Conservation (phyloP, 2,888 invertebrate species). For the Caenorhabditis sulstoni region DNA sequence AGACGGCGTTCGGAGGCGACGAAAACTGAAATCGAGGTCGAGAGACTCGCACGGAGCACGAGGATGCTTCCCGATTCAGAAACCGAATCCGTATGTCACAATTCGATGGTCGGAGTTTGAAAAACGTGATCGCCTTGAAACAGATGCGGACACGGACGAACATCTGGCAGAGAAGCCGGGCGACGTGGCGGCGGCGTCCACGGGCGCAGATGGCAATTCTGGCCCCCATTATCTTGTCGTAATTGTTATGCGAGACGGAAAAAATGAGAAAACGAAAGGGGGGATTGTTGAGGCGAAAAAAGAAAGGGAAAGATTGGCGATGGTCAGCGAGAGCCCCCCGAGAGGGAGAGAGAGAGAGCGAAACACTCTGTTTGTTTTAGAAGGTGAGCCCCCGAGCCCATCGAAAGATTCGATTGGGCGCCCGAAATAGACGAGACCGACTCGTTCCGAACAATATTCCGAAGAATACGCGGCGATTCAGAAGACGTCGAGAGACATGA, state of each 20-base stretch:
- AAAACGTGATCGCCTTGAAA: constrained; percentile 13
- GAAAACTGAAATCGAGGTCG: no score
- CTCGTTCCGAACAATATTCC: background rate
- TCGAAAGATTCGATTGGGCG: constrained; percentile 16
- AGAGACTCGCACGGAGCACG: no score
- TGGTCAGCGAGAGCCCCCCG: constrained; percentile 25
- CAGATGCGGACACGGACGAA: constrained; percentile 18
- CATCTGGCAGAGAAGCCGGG: constrained; percentile 12
- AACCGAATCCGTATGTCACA: no score
- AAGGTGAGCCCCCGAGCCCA: constrained; percentile 49
- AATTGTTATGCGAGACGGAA: constrained; percentile 17
- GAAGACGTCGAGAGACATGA: no score
- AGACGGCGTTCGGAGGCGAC: no score
- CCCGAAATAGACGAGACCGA: constrained; percentile 39
- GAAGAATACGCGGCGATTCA: no score
- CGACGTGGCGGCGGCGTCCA: constrained; percentile 21
- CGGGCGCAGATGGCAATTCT: constrained; percentile 22
- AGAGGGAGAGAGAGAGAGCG: constrained; percentile 50
- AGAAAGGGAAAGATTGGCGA: constrained; percentile 10
- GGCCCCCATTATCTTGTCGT: constrained; percentile 18
- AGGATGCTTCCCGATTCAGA: no score
- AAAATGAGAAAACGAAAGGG: constrained; percentile 8
- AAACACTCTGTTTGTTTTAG: constrained; percentile 56
- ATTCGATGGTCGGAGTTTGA: background rate
- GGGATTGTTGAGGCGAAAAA: constrained; percentile 11